Base-by-base conservation (phyloP, 2,797 vertebrate genomes). In the Cottoperca gobio region DNA sequence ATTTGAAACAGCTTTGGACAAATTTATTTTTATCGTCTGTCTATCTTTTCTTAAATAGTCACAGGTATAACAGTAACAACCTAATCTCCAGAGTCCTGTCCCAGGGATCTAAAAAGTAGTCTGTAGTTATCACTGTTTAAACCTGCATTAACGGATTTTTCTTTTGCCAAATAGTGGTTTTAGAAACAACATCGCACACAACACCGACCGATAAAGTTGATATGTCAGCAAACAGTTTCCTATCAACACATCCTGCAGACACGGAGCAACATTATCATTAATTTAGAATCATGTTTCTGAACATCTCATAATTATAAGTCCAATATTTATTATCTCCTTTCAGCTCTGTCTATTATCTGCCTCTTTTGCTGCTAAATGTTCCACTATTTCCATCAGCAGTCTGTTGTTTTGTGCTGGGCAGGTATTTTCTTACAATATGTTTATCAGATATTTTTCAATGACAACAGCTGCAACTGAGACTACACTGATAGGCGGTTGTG, bases 1-100 rank as follows among this genome's bases (percentile, higher is more conserved):
- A 61, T 77, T 65, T 74, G 24, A 58, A 37, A 63, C 19, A 31
- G 28, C 52, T 59, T 75, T 4, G 19, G 31, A 46, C 69, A 5
- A 23, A 73, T 55, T 53, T 10, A 31, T 59, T 57, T 65, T 33
- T 45, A 62, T 54, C 16, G 37, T 35, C 23, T 39, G n/a, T 21
- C 42, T 54, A 26, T 37, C 10, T 60, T 62, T 42, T 70, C 45
- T 70, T 76, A 54, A 63, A 70, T 26, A 19, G 6, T 37, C 57
- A 46, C 14, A 48, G 24, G 74, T 57, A 7, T 39, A 12, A 49
- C 50, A 9, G 12, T n/a, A 57, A 35, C n/a, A 71, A 42, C 13
- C 24, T 66, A 21, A 19, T 58, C 50, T 58, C n/a, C 60, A 24
- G 16, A 37, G n/a, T 28, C 35, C 7, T 31, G 16, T 49, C 28